Conservation (phyloP, 2,797 vertebrate species). For the Premnoplex brunnescens region DNA sequence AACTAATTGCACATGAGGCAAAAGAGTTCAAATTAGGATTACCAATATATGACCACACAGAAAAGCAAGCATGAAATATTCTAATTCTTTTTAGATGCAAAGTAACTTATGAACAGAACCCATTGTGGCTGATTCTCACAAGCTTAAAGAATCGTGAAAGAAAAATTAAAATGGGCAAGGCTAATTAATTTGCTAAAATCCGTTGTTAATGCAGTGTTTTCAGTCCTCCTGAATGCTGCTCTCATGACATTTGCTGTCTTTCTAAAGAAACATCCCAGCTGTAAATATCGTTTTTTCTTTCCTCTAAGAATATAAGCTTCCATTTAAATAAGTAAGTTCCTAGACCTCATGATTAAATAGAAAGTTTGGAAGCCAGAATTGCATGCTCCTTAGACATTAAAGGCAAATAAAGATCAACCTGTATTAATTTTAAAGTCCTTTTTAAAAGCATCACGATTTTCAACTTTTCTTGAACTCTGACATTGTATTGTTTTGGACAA, state of each 20-base stretch:
- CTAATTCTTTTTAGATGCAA: conserved; percentile 65
- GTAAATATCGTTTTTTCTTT: conserved; percentile 30
- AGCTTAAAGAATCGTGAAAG: conserved; percentile 53
- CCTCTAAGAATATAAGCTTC: conserved; percentile 1
- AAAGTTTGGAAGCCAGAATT: background rate
- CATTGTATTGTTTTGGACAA: background rate
- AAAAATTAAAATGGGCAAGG: conserved; percentile 57
- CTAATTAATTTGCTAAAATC: conserved; percentile 68
- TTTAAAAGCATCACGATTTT: background rate
- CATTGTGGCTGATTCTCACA: conserved; percentile 49
- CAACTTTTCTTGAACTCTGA: background rate
- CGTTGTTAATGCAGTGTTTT: conserved; percentile 53
- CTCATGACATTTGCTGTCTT: conserved; percentile 54
- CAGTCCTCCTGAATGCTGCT: conserved; percentile 45
- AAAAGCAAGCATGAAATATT: conserved; percentile 62
- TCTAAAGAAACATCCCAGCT: conserved; percentile 40
- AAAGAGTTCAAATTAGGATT: conserved; percentile 57
- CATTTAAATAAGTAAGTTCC: conserved; percentile 24
- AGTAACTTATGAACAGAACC: conserved; percentile 57
- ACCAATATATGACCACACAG: conserved; percentile 36
- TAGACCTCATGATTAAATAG: background rate
- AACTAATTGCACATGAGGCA: conserved; percentile 36
- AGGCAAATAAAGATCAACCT: background rate
- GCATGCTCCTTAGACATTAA: background rate
- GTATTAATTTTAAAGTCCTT: background rate